A percentile compares a stretch with the other conserved stretches of the same genome.
Conservation (phyloP, 1,140 invertebrate species). For the Zaprionus capensis region DNA sequence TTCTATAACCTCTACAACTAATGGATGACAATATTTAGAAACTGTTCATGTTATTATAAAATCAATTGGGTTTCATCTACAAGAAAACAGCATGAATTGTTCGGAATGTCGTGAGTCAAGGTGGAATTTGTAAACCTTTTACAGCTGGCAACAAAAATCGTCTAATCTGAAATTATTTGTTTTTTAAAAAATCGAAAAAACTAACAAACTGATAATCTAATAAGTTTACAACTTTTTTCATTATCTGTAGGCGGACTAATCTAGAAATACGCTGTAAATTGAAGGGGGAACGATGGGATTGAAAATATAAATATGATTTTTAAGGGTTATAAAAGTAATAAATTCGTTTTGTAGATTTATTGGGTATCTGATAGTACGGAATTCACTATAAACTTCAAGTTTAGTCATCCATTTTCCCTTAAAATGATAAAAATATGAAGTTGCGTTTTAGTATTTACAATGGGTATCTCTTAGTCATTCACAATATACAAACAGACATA, state of each 20-base stretch:
- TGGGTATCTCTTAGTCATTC: too few species aligned
- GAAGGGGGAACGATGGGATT: neutral
- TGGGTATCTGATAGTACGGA: neutral
- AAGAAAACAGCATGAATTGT: neutral
- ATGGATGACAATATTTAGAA: neutral
- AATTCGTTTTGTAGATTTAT: neutral
- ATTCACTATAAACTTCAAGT: too few species aligned
- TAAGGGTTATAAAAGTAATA: neutral
- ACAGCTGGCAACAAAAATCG: neutral
- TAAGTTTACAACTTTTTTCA: slow-evolving; percentile 1
- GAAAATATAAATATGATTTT: neutral
- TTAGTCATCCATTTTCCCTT: too few species aligned
- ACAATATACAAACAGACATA: too few species aligned
- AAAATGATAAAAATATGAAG: too few species aligned
- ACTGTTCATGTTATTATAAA: neutral
- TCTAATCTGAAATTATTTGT: slow-evolving; percentile 1
- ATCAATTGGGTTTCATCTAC: neutral
- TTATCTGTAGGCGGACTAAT: slow-evolving; percentile 16
- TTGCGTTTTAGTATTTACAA: too few species aligned
- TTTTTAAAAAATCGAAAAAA: too few species aligned
- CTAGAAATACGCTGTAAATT: slow-evolving; percentile 18
- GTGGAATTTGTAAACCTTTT: neutral
- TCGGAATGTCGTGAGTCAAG: neutral
- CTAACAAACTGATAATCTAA: slow-evolving; percentile 20
- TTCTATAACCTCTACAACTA: neutral